phyloP scores from a whole-genome alignment of 2,888 invertebrate species.

The Galerucella nymphaeae region DNA sequence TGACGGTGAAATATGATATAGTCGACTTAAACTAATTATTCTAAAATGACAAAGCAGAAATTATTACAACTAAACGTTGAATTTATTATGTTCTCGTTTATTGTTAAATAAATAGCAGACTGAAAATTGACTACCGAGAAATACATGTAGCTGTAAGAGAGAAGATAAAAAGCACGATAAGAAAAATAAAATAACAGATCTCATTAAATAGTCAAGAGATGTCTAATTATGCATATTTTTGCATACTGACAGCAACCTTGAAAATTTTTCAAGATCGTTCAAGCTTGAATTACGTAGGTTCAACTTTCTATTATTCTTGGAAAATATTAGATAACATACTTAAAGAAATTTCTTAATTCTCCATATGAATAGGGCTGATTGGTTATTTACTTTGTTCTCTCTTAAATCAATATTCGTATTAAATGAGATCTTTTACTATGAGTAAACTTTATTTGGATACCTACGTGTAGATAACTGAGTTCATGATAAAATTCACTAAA shows the following conservation, averaged over 20 bases:
- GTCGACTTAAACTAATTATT: not conserved
- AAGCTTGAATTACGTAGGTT: not conserved
- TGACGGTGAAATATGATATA: constrained; percentile 3
- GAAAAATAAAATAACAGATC: not conserved
- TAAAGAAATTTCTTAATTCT: too few relatives aligned
- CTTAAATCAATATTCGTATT: not conserved
- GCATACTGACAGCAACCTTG: not conserved
- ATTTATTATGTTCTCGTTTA: not conserved
- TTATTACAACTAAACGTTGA: not conserved
- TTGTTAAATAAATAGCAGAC: constrained; percentile 1
- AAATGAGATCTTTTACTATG: not conserved
- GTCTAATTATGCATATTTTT: not conserved
- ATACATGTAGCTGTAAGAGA: constrained; percentile 4
- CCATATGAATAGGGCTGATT: too few relatives aligned
- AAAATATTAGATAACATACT: not conserved
- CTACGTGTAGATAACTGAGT: not conserved
- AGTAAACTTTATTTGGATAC: not conserved
- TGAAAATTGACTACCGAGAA: constrained; percentile 5
- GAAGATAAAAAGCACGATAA: constrained; percentile 7
- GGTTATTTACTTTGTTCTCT: too few relatives aligned
- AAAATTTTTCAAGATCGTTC: constrained; percentile 1
- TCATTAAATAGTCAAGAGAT: not conserved
- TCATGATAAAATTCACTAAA: not conserved
- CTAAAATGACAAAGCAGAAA: not conserved
- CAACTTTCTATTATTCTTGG: not conserved